Percentiles rank a stretch among this genome's conserved stretches.
phyloP scores from a whole-genome alignment of 2,888 invertebrate genomes.

The Esperia sulphurella region DNA sequence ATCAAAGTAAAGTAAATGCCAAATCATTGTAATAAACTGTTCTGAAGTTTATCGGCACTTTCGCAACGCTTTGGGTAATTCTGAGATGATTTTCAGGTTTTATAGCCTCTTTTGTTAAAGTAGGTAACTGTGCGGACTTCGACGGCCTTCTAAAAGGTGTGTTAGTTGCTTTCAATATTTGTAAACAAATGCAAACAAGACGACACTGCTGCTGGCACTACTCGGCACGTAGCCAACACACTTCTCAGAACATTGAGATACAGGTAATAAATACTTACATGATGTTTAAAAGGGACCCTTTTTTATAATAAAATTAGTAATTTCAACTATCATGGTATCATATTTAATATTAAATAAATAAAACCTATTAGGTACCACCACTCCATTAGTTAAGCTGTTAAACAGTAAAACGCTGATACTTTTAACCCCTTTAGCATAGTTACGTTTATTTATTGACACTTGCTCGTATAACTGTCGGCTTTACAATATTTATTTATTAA shows the following conservation, averaged over 20 bases:
- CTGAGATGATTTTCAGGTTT: conserved; percentile 10
- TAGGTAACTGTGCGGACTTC: conserved; percentile 13
- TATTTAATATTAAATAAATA: too few species aligned
- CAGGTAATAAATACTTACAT: too few species aligned
- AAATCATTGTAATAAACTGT: neutral
- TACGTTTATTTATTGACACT: too few species aligned
- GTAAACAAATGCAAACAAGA: conserved; percentile 40
- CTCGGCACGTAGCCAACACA: conserved; percentile 26
- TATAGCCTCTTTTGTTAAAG: conserved; percentile 13
- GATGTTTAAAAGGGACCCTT: too few species aligned
- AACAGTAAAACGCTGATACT: too few species aligned
- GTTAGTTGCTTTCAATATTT: conserved; percentile 34
- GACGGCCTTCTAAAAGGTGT: conserved; percentile 19
- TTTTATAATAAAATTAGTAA: too few species aligned
- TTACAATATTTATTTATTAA: neutral
- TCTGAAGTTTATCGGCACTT: neutral
- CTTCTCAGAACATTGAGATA: conserved; percentile 10
- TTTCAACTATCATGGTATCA: too few species aligned
- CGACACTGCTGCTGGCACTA: conserved; percentile 13
- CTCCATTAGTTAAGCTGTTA: too few species aligned
- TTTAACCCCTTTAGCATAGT: too few species aligned
- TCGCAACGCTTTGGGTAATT: neutral
- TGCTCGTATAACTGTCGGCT: too few species aligned
- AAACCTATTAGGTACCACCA: too few species aligned
- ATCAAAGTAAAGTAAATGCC: conserved; percentile 1